Evolutionary conservation across 92 coral and sea anemone species (phyloP).

Genomic region (Nematostella vectensis): DNA sequence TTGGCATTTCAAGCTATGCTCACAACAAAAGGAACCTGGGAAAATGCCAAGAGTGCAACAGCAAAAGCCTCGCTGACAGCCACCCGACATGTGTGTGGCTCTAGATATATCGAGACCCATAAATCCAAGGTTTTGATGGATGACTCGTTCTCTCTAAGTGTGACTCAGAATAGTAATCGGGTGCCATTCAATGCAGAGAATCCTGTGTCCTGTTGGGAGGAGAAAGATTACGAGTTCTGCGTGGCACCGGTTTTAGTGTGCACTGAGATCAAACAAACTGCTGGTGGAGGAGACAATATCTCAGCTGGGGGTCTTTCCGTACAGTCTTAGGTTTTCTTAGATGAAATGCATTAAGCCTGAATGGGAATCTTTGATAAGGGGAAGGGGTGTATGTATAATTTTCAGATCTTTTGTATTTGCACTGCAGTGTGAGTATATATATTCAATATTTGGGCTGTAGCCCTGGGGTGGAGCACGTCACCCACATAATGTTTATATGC

Average conservation of each 20-base stretch:
- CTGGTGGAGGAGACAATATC: constrained; percentile 94
- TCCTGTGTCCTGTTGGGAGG: constrained; percentile 90
- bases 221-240: constrained; percentile 67
- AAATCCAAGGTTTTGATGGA: constrained; percentile 85
- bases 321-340: constrained; percentile 59
- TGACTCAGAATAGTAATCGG: constrained; percentile 55
- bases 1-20: constrained; percentile 86
- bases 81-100: constrained; percentile 82
- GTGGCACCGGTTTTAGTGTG: constrained; percentile 91
- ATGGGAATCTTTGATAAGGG: no score
- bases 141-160: constrained; percentile 77
- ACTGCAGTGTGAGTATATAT: no score
- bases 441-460: no score
- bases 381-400: no score
- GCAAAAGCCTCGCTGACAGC: constrained; percentile 89
- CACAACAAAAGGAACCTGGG: constrained; percentile 53
- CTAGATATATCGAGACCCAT: constrained; percentile 52
- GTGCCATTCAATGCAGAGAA: constrained; percentile 56
- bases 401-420: no score
- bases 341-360: no score
- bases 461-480: no score
- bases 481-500: no score
- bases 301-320: constrained; percentile 77
- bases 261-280: constrained; percentile 77
- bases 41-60: constrained; percentile 55